phyloP scores from a whole-genome alignment of 2,797 vertebrate genomes.

The Smutsia temminckii region DNA sequence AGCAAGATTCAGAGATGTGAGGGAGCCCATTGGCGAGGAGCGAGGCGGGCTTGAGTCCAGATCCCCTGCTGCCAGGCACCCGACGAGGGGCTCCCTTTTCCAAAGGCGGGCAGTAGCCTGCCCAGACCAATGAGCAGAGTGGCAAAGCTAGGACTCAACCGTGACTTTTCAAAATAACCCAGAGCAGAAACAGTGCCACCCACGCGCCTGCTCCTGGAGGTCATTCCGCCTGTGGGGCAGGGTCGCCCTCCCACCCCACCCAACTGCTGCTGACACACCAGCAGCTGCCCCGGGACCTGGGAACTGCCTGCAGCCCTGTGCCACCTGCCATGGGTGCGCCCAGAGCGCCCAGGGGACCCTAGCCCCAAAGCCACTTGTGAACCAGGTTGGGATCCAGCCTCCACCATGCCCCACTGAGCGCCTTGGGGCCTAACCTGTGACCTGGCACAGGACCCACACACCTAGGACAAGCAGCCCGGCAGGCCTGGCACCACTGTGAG shows the following conservation, averaged over 20 bases:
- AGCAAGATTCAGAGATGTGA: background rate
- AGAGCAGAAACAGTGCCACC: background rate
- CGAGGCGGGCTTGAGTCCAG: background rate
- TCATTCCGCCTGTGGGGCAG: too few relatives aligned
- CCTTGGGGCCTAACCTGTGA: background rate
- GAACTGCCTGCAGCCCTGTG: background rate
- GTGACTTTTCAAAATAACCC: rapidly evolving
- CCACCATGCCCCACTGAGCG: rapidly evolving
- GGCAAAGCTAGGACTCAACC: background rate
- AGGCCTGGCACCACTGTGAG: background rate
- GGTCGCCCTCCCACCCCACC: too few relatives aligned
- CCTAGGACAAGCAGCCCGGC: background rate
- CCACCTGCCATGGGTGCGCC: too few relatives aligned
- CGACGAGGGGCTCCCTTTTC: background rate
- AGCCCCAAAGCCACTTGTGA: background rate
- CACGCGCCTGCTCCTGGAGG: rapidly evolving
- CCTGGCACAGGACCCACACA: rapidly evolving
- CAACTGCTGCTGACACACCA: background rate
- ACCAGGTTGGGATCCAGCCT: background rate
- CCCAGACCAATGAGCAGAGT: background rate
- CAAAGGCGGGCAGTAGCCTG: background rate
- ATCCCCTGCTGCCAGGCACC: background rate
- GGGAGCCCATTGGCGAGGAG: background rate
- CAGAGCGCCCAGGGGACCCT: background rate
- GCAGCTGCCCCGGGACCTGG: background rate